Conservation (phyloP, 2,888 invertebrate species). For the Diaprepes abbreviatus region DNA sequence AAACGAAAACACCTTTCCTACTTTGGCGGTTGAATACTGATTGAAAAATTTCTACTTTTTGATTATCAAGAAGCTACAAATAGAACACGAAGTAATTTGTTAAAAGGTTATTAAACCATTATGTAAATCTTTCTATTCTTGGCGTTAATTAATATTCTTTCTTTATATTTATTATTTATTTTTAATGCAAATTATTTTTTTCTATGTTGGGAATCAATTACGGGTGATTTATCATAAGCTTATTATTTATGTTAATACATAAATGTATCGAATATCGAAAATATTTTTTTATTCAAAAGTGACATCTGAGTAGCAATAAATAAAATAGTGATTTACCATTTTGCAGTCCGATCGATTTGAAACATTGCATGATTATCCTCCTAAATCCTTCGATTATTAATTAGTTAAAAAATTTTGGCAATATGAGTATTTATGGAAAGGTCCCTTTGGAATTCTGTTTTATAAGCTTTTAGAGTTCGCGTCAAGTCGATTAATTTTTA, state of each 20-base stretch:
- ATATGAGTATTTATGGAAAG: too few species aligned
- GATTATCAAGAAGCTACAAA: conserved; percentile 10
- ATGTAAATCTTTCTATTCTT: conserved; percentile 5
- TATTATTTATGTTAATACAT: background rate
- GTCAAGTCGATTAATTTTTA: too few species aligned
- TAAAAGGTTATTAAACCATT: conserved; percentile 21
- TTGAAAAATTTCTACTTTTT: conserved; percentile 10
- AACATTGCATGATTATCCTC: too few species aligned
- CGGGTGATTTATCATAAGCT: conserved; percentile 5
- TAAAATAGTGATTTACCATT: too few species aligned
- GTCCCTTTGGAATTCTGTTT: too few species aligned
- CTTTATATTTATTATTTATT: conserved; percentile 8
- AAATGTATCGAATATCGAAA: background rate
- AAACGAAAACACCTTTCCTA: conserved; percentile 1
- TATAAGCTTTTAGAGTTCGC: too few species aligned
- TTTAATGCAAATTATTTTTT: conserved; percentile 19
- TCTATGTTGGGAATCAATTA: background rate
- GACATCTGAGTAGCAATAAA: too few species aligned
- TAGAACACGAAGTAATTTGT: conserved; percentile 3
- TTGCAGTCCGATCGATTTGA: too few species aligned
- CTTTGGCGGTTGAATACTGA: conserved; percentile 5
- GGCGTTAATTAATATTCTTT: conserved; percentile 15
- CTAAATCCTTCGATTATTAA: too few species aligned
- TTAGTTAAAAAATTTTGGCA: too few species aligned
- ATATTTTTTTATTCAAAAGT: too few species aligned